These are phyloP conservation scores for Cercopithecus neglectus DNA, from an alignment of 2,797 vertebrate species.

Conservation along the genomic window DNA sequence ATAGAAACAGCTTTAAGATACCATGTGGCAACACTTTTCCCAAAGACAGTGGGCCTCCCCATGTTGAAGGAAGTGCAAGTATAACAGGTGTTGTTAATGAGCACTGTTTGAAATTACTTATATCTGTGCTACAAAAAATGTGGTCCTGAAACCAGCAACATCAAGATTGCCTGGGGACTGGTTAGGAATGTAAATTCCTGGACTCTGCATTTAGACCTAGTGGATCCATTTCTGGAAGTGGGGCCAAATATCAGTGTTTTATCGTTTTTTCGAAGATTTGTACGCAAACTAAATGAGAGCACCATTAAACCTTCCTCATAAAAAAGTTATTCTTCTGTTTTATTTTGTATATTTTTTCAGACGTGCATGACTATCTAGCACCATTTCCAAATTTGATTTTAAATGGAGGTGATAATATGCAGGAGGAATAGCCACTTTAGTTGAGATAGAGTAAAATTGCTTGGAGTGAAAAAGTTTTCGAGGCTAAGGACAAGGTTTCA, in stretches of 20 bases:
- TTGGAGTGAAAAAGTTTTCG: neutral
- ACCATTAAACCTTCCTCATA: neutral
- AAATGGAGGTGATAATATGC: neutral
- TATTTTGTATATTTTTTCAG: neutral
- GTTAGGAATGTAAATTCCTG: neutral
- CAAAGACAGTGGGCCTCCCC: neutral
- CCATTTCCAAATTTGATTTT: neutral
- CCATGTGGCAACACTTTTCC: neutral
- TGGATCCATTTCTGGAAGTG: neutral
- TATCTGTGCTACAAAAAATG: neutral
- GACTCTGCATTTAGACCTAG: neutral
- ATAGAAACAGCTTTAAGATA: neutral
- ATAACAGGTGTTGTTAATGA: neutral
- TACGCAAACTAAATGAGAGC: neutral
- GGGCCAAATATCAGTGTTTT: neutral
- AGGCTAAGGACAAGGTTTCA: neutral
- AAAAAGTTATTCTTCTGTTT: neutral
- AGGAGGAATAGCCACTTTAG: neutral
- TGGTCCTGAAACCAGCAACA: neutral
- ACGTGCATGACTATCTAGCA: neutral
- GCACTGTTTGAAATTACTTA: neutral
- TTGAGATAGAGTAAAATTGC: neutral
- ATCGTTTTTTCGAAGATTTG: neutral
- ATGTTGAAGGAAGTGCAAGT: neutral
- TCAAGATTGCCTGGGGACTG: no score